A percentile compares a stretch with the other conserved stretches of the same genome.
phyloP scores from a whole-genome alignment of 2,888 invertebrate genomes.

The Cactoblastis cactorum region DNA sequence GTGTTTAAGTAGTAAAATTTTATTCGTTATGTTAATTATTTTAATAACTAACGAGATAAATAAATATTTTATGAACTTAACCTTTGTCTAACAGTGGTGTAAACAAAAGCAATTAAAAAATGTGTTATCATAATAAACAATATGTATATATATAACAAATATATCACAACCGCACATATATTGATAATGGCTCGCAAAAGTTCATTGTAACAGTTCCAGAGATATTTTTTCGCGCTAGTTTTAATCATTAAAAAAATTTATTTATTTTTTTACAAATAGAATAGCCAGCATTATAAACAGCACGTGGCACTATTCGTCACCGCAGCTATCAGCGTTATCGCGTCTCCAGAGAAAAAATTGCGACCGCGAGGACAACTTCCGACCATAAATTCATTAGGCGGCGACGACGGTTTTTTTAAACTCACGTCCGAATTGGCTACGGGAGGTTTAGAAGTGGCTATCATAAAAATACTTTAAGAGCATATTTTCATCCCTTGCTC shows the following conservation, averaged over 20 bases:
- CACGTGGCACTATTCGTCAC: constrained; percentile 49
- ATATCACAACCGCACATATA: too few species aligned
- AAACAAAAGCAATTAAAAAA: too few species aligned
- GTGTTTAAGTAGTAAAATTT: too few species aligned
- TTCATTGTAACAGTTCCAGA: too few species aligned
- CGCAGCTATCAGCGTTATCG: constrained; percentile 64
- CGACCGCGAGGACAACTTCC: constrained; percentile 65
- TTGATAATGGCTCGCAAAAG: too few species aligned
- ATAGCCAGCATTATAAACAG: not conserved
- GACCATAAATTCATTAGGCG: constrained; percentile 79
- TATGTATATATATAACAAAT: too few species aligned
- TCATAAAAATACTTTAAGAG: not conserved
- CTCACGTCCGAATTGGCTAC: constrained; percentile 49
- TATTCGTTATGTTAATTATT: too few species aligned
- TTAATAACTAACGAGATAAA: too few species aligned
- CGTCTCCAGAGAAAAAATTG: constrained; percentile 62
- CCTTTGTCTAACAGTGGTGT: too few species aligned
- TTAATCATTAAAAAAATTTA: not conserved
- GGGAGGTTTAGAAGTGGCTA: constrained; percentile 40
- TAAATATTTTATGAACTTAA: too few species aligned
- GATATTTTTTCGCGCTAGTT: too few species aligned
- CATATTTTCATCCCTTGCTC: not conserved
- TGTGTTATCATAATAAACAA: too few species aligned
- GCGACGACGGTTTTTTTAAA: constrained; percentile 67
- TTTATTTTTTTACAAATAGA: not conserved